phyloP scores from a whole-genome alignment of 2,113 vertebrate genomes.

The Gambusia affinis region DNA sequence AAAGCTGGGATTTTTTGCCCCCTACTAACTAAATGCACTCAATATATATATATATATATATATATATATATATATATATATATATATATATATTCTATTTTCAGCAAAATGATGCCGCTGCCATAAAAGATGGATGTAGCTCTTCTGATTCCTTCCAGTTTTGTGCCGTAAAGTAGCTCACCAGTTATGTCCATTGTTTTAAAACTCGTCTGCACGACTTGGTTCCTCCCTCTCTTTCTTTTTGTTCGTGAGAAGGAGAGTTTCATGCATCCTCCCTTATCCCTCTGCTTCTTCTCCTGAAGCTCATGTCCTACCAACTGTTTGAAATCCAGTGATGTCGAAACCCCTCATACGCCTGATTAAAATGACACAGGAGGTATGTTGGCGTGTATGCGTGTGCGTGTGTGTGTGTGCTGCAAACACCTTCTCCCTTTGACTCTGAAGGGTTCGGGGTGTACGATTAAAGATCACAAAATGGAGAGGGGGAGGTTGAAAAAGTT shows the following conservation, averaged over 20 bases:
- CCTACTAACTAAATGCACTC: too few species aligned
- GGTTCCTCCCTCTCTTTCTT: constrained; percentile 12
- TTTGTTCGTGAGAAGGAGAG: constrained; percentile 18
- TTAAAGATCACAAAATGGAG: constrained; percentile 52
- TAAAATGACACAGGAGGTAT: constrained; percentile 64
- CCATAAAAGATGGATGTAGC: background rate
- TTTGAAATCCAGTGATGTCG: constrained; percentile 55
- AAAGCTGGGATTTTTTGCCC: too few species aligned
- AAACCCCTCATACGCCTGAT: constrained; percentile 53
- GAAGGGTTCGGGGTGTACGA: constrained; percentile 51
- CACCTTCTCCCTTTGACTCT: constrained; percentile 72
- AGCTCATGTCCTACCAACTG: constrained; percentile 52
- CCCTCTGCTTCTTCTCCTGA: constrained; percentile 41
- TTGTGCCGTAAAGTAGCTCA: background rate
- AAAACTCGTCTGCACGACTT: constrained; percentile 16
- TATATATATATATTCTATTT: too few species aligned
- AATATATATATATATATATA: too few species aligned
- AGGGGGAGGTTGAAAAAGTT: constrained; percentile 27
- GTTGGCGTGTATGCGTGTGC: constrained; percentile 8
- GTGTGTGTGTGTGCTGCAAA: constrained; percentile 66
- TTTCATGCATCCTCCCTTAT: constrained; percentile 43
- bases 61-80: too few species aligned
- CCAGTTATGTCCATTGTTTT: constrained; percentile 15
- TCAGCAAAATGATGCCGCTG: background rate
- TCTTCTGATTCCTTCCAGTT: background rate